Evolutionary conservation across 2,113 vertebrate genomes (phyloP).

Genomic region (Chloropsis hardwickii): DNA sequence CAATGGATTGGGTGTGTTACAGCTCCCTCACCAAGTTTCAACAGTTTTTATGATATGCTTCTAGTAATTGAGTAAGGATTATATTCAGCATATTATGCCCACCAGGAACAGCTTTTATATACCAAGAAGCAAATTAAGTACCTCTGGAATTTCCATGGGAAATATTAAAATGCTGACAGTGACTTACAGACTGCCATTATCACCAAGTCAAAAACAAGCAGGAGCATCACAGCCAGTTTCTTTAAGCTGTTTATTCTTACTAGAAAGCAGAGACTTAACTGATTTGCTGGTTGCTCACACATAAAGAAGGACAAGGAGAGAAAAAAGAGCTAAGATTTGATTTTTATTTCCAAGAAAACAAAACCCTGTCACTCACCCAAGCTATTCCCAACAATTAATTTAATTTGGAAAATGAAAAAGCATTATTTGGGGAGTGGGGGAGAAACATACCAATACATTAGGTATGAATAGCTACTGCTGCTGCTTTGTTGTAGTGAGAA

Average conservation of each 20-base stretch:
- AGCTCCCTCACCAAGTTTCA: background rate
- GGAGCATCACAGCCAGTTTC: background rate
- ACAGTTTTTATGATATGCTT: background rate
- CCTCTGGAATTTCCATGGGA: background rate
- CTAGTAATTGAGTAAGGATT: constrained; percentile 24
- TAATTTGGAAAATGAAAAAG: background rate
- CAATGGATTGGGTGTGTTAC: background rate
- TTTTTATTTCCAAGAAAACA: background rate
- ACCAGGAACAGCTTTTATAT: constrained; percentile 3
- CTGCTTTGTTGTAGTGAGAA: background rate
- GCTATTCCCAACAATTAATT: background rate
- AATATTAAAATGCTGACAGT: background rate
- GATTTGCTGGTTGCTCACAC: background rate
- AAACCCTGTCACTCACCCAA: background rate
- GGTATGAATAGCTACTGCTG: background rate
- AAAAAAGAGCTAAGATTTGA: background rate
- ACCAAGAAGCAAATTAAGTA: background rate
- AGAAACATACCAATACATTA: background rate
- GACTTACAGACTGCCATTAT: constrained; percentile 3
- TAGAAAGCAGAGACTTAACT: background rate
- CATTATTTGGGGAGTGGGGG: rapidly evolving
- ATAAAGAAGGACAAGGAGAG: background rate
- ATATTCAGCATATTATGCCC: background rate
- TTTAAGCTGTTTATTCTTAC: background rate
- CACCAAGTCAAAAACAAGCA: background rate